Conservation (phyloP, 2,888 invertebrate species). For the Steinernema carpocapsae region DNA sequence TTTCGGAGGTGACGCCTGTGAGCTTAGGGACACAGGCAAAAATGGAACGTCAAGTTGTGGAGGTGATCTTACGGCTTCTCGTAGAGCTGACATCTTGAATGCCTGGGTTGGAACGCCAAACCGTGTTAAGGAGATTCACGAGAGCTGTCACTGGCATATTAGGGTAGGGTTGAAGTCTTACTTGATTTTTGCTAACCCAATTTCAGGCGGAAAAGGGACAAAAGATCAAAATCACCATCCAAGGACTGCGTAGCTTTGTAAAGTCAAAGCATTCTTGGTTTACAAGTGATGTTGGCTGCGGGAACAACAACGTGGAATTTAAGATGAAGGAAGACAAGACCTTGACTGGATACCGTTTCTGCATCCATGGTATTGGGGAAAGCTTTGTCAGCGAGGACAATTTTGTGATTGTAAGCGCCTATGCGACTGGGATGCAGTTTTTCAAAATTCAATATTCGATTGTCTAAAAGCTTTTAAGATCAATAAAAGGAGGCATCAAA, state of each 20-base stretch:
- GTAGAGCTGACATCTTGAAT: constrained; percentile 34
- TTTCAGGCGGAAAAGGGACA: background rate
- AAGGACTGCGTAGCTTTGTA: too few relatives aligned
- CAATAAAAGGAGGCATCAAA: too few relatives aligned
- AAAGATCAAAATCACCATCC: too few relatives aligned
- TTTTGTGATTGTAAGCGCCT: too few relatives aligned
- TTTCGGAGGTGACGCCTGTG: constrained; percentile 53
- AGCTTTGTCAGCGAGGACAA: too few relatives aligned
- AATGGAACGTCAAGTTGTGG: background rate
- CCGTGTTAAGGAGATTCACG: constrained; percentile 41
- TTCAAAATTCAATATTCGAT: too few relatives aligned
- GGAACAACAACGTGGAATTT: background rate
- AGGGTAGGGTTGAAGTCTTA: constrained; percentile 37
- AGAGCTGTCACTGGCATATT: constrained; percentile 47
- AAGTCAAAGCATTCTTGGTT: background rate
- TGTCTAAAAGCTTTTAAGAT: too few relatives aligned
- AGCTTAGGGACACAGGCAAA: background rate
- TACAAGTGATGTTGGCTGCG: background rate
- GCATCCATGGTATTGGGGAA: background rate
- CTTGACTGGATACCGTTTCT: background rate
- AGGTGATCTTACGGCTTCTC: constrained; percentile 39
- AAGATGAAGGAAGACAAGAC: background rate
- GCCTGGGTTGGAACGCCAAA: constrained; percentile 36
- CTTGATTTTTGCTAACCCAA: background rate
- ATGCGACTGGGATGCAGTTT: too few relatives aligned